A percentile compares a stretch with the other conserved stretches of the same genome.
Conservation (phyloP, 1,140 invertebrate genomes). For the Globodera rostochiensis region DNA sequence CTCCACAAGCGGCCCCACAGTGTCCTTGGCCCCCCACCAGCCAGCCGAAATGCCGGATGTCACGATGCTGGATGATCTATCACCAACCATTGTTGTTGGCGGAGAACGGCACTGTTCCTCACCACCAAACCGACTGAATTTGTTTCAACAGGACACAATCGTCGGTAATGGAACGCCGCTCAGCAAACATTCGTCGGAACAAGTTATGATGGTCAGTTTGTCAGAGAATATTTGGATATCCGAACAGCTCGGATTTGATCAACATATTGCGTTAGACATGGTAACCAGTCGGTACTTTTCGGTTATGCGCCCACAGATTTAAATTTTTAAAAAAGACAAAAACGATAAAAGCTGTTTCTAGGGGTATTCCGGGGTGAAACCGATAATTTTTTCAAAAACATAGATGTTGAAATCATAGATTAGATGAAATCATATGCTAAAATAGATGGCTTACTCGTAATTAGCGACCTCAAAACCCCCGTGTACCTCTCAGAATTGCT, state of each 20-base stretch:
- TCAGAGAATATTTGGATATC: not conserved
- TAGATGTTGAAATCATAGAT: too few relatives aligned
- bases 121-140: constrained; percentile 54
- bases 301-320: not conserved
- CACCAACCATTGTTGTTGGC: constrained; percentile 38
- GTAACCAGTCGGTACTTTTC: too few relatives aligned
- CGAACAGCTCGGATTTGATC: not conserved
- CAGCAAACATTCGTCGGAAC: constrained; percentile 62
- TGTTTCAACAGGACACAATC: constrained; percentile 64
- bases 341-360: too few relatives aligned
- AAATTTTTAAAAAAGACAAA: too few relatives aligned
- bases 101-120: constrained; percentile 43
- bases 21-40: not conserved
- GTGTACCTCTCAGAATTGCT: too few relatives aligned
- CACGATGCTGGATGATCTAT: constrained; percentile 55
- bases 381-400: not conserved
- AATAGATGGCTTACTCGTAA: too few relatives aligned
- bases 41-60: constrained; percentile 39
- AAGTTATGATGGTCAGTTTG: constrained; percentile 51
- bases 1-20: constrained; percentile 27
- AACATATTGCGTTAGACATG: not conserved
- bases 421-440: too few relatives aligned
- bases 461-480: too few relatives aligned
- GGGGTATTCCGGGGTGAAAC: too few relatives aligned
- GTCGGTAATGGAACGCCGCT: constrained; percentile 52